A percentile compares a stretch with the other conserved stretches of the same genome.
Conservation (phyloP, 1,140 invertebrate genomes). For the Drosophila tsacasi region DNA sequence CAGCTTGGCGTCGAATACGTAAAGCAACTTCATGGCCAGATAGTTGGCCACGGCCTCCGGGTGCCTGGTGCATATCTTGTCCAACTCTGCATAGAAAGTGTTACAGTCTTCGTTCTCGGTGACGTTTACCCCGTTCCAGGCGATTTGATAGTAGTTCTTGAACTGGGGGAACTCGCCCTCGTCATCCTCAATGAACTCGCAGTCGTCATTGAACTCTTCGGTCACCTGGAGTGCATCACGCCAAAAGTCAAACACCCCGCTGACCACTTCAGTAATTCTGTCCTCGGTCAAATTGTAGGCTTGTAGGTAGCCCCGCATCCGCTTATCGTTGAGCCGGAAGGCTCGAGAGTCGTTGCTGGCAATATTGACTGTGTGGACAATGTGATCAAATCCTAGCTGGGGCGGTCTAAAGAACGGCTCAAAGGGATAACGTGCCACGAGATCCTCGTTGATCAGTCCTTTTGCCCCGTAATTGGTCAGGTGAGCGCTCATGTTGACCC, state of each 20-base stretch:
- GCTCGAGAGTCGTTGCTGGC: conserved; percentile 57
- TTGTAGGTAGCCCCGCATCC: conserved; percentile 62
- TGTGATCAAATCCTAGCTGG: conserved; percentile 69
- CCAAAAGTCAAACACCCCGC: conserved; percentile 68
- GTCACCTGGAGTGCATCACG: conserved; percentile 42
- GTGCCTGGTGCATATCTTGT: conserved; percentile 60
- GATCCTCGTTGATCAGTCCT: conserved; percentile 55
- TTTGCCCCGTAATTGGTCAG: conserved; percentile 62
- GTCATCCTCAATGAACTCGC: background rate
- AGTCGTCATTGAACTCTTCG: conserved; percentile 53
- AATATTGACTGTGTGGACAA: conserved; percentile 61
- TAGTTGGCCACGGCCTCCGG: conserved; percentile 69
- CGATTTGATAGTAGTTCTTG: conserved; percentile 62
- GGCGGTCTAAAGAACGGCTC: conserved; percentile 62
- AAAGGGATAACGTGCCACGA: conserved; percentile 60
- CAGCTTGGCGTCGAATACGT: conserved; percentile 64
- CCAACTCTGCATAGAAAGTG: conserved; percentile 53
- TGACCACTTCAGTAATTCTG: conserved; percentile 34
- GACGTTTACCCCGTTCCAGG: conserved; percentile 49
- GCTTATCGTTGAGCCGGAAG: conserved; percentile 55
- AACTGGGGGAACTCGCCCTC: conserved; percentile 29
- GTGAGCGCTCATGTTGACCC: conserved; percentile 80
- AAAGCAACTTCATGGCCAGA: conserved; percentile 71
- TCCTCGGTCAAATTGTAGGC: conserved; percentile 46
- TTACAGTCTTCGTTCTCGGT: conserved; percentile 5